These are phyloP conservation scores for Coregonus clupeaformis DNA, from an alignment of 2,113 vertebrate species.

Conservation along the genomic window DNA sequence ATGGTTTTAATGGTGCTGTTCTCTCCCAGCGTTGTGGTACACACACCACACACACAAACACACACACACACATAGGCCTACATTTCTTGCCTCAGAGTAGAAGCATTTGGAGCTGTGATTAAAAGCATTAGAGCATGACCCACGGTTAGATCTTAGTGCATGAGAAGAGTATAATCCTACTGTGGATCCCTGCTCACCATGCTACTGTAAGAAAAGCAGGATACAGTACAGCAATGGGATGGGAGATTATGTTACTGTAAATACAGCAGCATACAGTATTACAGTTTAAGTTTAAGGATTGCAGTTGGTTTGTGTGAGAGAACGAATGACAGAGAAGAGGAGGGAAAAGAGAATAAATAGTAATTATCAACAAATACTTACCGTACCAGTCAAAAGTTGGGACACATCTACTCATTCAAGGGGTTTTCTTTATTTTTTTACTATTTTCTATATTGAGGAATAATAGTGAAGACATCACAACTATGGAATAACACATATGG, in stretches of 20 bases:
- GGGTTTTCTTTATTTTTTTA: no score
- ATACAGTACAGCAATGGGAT: slow-evolving; percentile 35
- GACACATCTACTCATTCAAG: no score
- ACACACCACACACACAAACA: background rate
- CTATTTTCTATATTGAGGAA: no score
- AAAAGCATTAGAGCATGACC: slow-evolving; percentile 37
- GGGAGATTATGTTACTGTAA: no score
- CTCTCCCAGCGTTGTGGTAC: background rate
- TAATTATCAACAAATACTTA: no score
- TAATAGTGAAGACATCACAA: no score
- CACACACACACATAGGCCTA: slow-evolving; percentile 13
- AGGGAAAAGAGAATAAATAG: no score
- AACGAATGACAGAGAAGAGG: no score
- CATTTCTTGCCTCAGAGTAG: slow-evolving; percentile 49
- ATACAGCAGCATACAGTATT: slow-evolving; percentile 10
- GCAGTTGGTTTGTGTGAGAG: no score
- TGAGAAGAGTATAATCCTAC: slow-evolving; percentile 23
- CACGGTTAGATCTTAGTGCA: slow-evolving; percentile 57
- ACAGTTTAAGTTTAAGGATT: no score
- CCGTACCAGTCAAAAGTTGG: no score
- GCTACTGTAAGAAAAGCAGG: slow-evolving; percentile 43
- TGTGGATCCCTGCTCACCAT: slow-evolving; percentile 15
- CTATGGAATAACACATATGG: no score
- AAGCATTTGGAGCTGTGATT: slow-evolving; percentile 58
- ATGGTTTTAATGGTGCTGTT: background rate